Evolutionary conservation across 2,797 vertebrate species (phyloP), one percentile per base, ranked within the genome.

Genomic region (Telmatherina bonti): DNA sequence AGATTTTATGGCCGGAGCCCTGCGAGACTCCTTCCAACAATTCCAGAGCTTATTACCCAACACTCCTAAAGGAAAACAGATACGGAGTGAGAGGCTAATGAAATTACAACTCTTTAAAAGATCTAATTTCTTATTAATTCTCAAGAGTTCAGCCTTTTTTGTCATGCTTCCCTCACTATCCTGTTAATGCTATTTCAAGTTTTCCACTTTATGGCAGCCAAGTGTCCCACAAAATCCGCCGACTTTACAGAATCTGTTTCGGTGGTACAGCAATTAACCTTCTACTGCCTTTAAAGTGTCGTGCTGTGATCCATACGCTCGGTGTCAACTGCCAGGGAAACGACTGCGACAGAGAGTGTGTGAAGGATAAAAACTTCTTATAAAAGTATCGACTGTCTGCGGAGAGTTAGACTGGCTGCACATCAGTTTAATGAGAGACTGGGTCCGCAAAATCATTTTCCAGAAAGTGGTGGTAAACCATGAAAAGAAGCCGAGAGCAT

Each of bases 41-140:
- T 86, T 90, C 81, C 76, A 61, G 62, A 85, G 78, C n/a, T 49
- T 76, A 78, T 93, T 93, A 84, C 90, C 80, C 84, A 91, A 92
- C 81, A 62, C 85, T 87, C 68, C 74, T 89, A 90, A 90, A 91
- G 88, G 74, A 79, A 91, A 93, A 85, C 89, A 89, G 89, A 91
- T 72, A 83, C 76, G 76, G 76, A 22, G 65, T 52, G 67, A 86
- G 71, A 67, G 77, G 72, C 65, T 84, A 89, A 89, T 81, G 68
- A 24, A 27, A 85, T 83, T 86, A 88, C 75, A 78, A 70, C 66
- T 72, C 70, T 70, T 83, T 73, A 31, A 31, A 87, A 89, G 75
- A 80, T 31, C 41, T 52, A 5, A n/a, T n/a, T 33, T 86, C 86
- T 88, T 88, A 80, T 82, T 80, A 61, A 5, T 66, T 51, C 69